Conservation (phyloP, 2,888 invertebrate species). For the Drosophila fungiperda region DNA sequence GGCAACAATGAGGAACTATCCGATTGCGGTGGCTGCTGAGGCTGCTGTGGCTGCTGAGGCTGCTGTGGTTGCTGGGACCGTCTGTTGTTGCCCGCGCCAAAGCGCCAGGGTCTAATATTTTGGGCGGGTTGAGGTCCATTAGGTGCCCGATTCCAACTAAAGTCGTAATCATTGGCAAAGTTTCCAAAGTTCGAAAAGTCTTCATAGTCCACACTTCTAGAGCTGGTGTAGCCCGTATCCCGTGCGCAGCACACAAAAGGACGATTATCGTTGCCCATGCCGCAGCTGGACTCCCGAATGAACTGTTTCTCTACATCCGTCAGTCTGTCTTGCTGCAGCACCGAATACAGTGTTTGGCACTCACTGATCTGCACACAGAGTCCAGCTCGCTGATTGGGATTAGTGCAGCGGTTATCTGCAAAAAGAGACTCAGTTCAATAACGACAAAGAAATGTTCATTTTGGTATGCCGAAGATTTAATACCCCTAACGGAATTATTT, state of each 20-base stretch:
- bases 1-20: conserved; percentile 65
- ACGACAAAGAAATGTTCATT: neutral
- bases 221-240: conserved; percentile 77
- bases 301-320: conserved; percentile 71
- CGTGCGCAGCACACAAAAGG: conserved; percentile 83
- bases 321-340: conserved; percentile 65
- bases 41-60: conserved; percentile 1
- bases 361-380: conserved; percentile 80
- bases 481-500: neutral
- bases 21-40: conserved; percentile 1
- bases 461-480: neutral
- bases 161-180: conserved; percentile 34
- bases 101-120: conserved; percentile 41
- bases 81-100: conserved; percentile 30
- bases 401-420: conserved; percentile 86
- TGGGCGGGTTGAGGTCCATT: conserved; percentile 22
- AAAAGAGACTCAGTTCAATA: neutral
- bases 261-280: conserved; percentile 61
- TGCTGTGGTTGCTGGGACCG: conserved; percentile 6
- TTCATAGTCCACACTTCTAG: conserved; percentile 39
- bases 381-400: conserved; percentile 82
- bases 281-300: conserved; percentile 78
- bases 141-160: conserved; percentile 44
- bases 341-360: conserved; percentile 77
- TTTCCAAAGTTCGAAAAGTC: conserved; percentile 43